phyloP scores from a whole-genome alignment of 2,888 invertebrate genomes.

The Eristalis arbustorum region DNA sequence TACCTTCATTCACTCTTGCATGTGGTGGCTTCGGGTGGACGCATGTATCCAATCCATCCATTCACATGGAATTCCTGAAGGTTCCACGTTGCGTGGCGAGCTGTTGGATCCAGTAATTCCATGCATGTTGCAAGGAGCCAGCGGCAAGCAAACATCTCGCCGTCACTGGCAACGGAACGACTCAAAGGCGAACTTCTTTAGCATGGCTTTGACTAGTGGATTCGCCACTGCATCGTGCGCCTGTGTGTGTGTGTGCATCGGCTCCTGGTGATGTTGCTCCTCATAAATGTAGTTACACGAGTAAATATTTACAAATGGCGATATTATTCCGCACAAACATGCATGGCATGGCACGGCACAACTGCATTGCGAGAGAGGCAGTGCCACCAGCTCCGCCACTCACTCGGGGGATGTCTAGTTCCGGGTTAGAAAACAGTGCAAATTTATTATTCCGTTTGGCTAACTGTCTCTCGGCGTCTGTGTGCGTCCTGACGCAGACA shows the following conservation, averaged over 20 bases:
- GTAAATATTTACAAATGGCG: conserved; percentile 70
- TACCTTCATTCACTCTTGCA: conserved; percentile 19
- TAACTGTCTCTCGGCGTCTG: conserved; percentile 66
- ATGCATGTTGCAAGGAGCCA: conserved; percentile 47
- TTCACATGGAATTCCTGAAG: conserved; percentile 12
- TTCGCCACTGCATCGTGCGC: background rate
- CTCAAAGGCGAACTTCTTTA: conserved; percentile 55
- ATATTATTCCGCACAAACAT: conserved; percentile 67
- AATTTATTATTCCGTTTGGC: conserved; percentile 71
- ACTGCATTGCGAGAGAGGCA: conserved; percentile 39
- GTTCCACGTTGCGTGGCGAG: conserved; percentile 5
- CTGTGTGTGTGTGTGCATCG: conserved; percentile 2
- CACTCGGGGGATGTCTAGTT: conserved; percentile 12
- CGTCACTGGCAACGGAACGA: conserved; percentile 1
- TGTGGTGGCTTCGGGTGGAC: conserved; percentile 34
- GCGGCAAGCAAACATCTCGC: conserved; percentile 54
- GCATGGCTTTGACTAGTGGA: conserved; percentile 42
- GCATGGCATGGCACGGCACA: conserved; percentile 53
- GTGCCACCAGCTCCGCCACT: background rate
- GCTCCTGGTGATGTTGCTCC: conserved; percentile 56
- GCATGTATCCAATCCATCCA: conserved; percentile 27
- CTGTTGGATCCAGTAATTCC: conserved; percentile 56
- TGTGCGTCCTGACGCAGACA: conserved; percentile 59
- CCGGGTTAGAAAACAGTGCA: conserved; percentile 51
- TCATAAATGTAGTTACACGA: conserved; percentile 69